Evolutionary conservation across 2,888 invertebrate genomes (phyloP).

Genomic region (Polia nebulosa): DNA sequence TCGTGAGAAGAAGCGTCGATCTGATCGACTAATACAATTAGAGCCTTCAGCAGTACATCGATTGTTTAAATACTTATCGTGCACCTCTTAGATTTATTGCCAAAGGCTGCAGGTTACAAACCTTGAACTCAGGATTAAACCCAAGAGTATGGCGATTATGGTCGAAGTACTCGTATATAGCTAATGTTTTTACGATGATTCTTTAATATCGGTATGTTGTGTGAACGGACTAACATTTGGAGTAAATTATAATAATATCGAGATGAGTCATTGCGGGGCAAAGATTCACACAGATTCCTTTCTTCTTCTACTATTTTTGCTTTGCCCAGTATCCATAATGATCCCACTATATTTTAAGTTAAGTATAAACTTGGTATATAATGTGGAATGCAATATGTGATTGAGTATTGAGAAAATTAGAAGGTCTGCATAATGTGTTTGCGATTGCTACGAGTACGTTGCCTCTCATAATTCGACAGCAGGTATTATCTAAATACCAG

Average conservation of each 20-base stretch:
- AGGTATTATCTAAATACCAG: no score
- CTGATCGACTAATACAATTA: constrained; percentile 70
- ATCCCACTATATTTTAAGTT: no score
- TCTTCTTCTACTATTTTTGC: no score
- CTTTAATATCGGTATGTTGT: constrained; percentile 32
- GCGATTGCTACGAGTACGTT: no score
- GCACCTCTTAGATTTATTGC: constrained; percentile 49
- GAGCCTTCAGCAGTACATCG: constrained; percentile 60
- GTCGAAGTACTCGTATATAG: not conserved
- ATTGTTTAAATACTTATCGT: constrained; percentile 60
- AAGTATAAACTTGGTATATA: no score
- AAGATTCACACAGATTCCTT: constrained; percentile 9
- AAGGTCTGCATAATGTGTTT: no score
- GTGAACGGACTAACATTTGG: constrained; percentile 51
- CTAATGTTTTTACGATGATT: constrained; percentile 47
- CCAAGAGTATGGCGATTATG: constrained; percentile 21
- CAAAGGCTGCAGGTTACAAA: constrained; percentile 16
- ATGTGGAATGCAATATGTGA: no score
- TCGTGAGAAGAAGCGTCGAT: constrained; percentile 69
- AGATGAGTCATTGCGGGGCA: not conserved
- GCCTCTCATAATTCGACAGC: no score
- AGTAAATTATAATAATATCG: constrained; percentile 10
- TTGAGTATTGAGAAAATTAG: no score
- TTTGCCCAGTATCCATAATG: no score
- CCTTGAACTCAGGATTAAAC: constrained; percentile 52